phyloP scores from a whole-genome alignment of 1,140 invertebrate species.

The Melanaphis sacchari region DNA sequence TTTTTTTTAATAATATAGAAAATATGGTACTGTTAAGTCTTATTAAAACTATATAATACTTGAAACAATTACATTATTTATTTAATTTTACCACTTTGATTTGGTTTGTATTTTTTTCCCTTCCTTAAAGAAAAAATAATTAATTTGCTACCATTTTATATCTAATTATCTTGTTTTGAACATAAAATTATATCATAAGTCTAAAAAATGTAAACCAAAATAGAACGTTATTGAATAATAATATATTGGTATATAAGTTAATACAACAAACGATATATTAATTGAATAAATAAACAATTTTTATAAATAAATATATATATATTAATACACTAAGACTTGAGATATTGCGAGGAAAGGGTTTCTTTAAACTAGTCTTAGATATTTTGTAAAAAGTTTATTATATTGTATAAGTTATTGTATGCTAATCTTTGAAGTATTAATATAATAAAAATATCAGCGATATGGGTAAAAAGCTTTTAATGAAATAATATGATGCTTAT shows the following conservation, averaged over 20 bases:
- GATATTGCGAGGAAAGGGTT: background rate
- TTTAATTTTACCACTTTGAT: background rate
- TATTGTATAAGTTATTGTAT: background rate
- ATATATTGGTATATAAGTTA: background rate
- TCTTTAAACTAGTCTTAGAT: background rate
- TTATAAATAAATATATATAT: background rate
- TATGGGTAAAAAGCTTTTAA: background rate
- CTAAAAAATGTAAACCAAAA: background rate
- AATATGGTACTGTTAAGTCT: background rate
- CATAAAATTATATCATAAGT: background rate
- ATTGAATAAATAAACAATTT: background rate
- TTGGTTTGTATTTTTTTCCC: too few species aligned
- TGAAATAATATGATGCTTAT: background rate
- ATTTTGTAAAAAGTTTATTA: background rate
- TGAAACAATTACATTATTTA: background rate
- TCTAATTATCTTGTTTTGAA: too few species aligned
- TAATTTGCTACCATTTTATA: too few species aligned
- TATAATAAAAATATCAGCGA: background rate
- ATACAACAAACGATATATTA: background rate
- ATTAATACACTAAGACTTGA: background rate
- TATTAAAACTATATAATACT: background rate
- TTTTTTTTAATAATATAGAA: background rate
- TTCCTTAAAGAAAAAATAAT: background rate
- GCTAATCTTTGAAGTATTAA: background rate
- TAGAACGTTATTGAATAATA: background rate